Evolutionary conservation across 1,140 invertebrate genomes (phyloP).

Genomic region (Reticulitermes speratus): DNA sequence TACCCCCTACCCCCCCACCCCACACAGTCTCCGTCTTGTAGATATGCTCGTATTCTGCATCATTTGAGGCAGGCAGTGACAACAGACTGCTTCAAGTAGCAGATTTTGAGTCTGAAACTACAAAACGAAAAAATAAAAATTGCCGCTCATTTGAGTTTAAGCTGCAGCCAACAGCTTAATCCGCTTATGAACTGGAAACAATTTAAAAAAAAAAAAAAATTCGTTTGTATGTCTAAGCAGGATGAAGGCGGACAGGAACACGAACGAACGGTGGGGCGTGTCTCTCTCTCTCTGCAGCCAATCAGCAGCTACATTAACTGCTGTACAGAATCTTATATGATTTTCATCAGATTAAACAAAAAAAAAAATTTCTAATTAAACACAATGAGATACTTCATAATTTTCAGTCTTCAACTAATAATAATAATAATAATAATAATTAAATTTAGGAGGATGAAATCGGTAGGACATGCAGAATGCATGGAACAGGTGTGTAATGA

Average conservation of each 20-base stretch:
- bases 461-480: too few relatives aligned
- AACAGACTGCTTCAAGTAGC: background rate
- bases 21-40: background rate
- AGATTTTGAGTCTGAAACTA: constrained; percentile 3
- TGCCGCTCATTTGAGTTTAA: constrained; percentile 1
- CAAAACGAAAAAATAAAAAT: background rate
- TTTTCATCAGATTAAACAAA: background rate
- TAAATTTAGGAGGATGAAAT: too few relatives aligned
- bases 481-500: too few relatives aligned
- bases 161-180: background rate
- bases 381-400: too few relatives aligned
- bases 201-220: constrained; percentile 18
- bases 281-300: background rate
- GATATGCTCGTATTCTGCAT: background rate
- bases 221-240: constrained; percentile 11
- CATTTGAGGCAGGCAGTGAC: background rate
- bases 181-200: constrained; percentile 8
- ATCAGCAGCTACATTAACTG: background rate
- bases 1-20: too few relatives aligned
- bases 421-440: too few relatives aligned
- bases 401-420: too few relatives aligned
- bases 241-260: background rate
- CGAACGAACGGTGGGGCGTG: too few relatives aligned
- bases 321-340: background rate
- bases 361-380: background rate